Evolutionary conservation across 2,888 invertebrate species (phyloP).

Genomic region (Tanypteryx hageni): DNA sequence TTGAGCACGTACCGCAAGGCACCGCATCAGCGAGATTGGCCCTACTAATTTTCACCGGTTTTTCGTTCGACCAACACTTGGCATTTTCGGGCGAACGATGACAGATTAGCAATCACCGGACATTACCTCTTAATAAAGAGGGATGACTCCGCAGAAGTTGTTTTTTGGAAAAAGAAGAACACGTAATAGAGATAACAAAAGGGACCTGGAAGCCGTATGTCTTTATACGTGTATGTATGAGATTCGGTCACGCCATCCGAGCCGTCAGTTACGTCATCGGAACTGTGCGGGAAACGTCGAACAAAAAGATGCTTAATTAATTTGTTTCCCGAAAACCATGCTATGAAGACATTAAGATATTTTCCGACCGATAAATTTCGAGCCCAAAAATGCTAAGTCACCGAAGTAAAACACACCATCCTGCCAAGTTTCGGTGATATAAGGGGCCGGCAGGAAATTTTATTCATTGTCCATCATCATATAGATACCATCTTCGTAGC

Average conservation of each 20-base stretch:
- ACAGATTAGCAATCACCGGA: constrained; percentile 30
- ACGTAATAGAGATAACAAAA: neutral
- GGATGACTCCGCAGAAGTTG: constrained; percentile 20
- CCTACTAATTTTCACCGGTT: neutral
- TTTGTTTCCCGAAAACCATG: constrained; percentile 4
- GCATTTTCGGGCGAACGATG: neutral
- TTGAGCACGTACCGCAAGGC: neutral
- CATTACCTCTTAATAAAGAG: neutral
- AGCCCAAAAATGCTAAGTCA: neutral
- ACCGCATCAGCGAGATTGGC: neutral
- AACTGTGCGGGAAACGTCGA: neutral
- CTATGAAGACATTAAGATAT: constrained; percentile 30
- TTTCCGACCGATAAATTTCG: neutral
- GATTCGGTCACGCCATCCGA: neutral
- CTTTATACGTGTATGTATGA: neutral
- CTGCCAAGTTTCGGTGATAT: neutral
- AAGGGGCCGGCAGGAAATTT: too few relatives aligned
- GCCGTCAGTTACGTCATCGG: neutral
- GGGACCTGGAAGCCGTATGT: neutral
- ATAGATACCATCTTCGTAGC: neutral
- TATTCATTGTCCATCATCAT: too few relatives aligned
- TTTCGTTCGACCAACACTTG: neutral
- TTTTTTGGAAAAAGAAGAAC: neutral
- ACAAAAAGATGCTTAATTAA: neutral
- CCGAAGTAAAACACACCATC: neutral